phyloP scores from a whole-genome alignment of 2,797 vertebrate species.

The Pangasius mekongensis region DNA sequence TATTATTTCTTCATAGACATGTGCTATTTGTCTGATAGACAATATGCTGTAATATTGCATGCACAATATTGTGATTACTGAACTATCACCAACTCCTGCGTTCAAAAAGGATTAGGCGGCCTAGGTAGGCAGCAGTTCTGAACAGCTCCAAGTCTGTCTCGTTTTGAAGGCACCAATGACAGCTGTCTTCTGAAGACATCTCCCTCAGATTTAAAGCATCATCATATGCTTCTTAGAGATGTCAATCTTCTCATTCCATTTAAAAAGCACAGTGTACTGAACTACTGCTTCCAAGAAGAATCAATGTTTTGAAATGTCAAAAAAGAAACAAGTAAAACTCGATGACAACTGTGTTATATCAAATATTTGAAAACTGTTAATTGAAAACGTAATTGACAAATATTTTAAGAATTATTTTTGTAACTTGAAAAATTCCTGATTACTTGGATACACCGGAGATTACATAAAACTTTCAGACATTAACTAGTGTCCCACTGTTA shows the following conservation, averaged over 20 bases:
- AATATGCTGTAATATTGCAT: background rate
- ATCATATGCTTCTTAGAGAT: background rate
- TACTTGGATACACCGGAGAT: too few relatives aligned
- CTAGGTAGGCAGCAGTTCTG: background rate
- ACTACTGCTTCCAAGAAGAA: background rate
- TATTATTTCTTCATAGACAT: background rate
- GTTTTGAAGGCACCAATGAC: background rate
- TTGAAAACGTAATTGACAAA: too few relatives aligned
- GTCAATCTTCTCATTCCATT: background rate
- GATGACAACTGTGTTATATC: background rate
- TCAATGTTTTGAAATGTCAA: background rate
- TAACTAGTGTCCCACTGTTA: background rate
- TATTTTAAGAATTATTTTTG: too few relatives aligned
- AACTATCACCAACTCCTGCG: background rate
- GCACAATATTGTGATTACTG: background rate
- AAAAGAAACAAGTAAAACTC: background rate
- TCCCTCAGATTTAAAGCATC: background rate
- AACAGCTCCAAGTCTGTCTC: background rate
- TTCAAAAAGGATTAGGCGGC: background rate
- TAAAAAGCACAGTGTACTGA: background rate
- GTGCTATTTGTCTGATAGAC: background rate
- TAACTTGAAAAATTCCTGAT: background rate
- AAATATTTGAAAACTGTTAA: too few relatives aligned
- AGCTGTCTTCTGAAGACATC: background rate
- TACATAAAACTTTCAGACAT: too few relatives aligned